A percentile compares a stretch with the other conserved stretches of the same genome.
Evolutionary conservation across 2,113 vertebrate species (phyloP).

Genomic region (Phylloscopus trochiloides): DNA sequence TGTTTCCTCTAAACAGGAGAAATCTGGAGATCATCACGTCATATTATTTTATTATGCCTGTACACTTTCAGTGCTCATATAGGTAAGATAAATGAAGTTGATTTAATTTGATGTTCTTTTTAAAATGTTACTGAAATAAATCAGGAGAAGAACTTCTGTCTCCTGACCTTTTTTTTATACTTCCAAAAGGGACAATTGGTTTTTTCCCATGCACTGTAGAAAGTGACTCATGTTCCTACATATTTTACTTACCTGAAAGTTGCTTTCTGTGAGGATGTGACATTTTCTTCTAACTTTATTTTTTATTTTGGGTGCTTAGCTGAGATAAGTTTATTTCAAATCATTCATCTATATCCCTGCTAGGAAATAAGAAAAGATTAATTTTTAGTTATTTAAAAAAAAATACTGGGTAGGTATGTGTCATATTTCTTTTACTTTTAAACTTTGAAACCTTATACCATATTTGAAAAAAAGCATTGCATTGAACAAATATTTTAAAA

Average conservation of each 20-base stretch:
- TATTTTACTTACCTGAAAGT: background rate
- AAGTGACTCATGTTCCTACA: background rate
- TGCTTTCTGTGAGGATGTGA: background rate
- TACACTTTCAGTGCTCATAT: background rate
- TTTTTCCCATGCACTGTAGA: background rate
- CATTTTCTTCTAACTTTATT: background rate
- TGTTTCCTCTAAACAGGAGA: background rate
- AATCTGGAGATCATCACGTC: background rate
- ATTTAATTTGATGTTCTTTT: background rate
- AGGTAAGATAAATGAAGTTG: background rate
- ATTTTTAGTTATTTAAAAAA: background rate
- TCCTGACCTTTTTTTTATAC: background rate
- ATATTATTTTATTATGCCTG: background rate
- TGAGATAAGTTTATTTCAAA: background rate
- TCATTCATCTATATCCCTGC: rapidly evolving
- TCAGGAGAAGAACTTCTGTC: background rate
- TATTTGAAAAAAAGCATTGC: background rate
- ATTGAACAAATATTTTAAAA: background rate
- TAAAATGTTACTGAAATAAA: background rate
- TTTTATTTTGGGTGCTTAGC: background rate
- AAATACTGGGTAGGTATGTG: background rate
- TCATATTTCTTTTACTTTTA: background rate
- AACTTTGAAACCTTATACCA: background rate
- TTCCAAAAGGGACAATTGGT: background rate
- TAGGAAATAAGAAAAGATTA: background rate